Percentiles rank a stretch among this genome's conserved stretches.
Conservation (phyloP, 2,113 vertebrate species). For the Falcunculus frontatus region DNA sequence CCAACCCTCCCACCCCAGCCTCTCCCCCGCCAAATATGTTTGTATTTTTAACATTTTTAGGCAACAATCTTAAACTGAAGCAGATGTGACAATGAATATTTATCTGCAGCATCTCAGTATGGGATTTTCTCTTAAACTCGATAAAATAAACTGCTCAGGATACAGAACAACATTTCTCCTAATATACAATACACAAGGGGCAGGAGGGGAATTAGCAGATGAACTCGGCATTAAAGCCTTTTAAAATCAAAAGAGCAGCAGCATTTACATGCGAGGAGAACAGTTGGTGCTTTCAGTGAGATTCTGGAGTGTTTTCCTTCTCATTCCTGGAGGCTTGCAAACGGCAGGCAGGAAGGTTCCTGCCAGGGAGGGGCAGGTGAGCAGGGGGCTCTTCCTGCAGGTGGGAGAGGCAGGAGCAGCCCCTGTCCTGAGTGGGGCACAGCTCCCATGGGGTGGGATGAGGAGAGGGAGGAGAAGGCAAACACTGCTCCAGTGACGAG, state of each 20-base stretch:
- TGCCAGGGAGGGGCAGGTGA: background rate
- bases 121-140: slow-evolving; percentile 67
- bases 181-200: slow-evolving; percentile 60
- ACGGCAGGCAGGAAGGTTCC: background rate
- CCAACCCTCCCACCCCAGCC: background rate
- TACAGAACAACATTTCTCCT: slow-evolving; percentile 63
- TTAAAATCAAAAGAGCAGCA: slow-evolving; percentile 64
- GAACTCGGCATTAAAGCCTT: slow-evolving; percentile 55
- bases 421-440: fast-evolving
- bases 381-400: background rate
- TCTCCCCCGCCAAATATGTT: slow-evolving; percentile 55
- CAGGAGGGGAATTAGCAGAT: slow-evolving; percentile 60
- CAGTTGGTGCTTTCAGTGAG: slow-evolving; percentile 49
- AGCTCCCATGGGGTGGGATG: background rate
- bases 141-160: slow-evolving; percentile 69
- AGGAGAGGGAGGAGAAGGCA: background rate
- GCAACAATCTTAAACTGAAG: slow-evolving; percentile 67
- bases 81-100: slow-evolving; percentile 72
- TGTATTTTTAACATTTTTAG: slow-evolving; percentile 68
- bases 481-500: background rate
- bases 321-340: background rate
- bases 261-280: slow-evolving; percentile 43
- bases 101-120: slow-evolving; percentile 69
- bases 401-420: background rate
- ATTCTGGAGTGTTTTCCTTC: background rate